phyloP scores from a whole-genome alignment of 1,140 invertebrate species.

The Sarcophaga bullata region DNA sequence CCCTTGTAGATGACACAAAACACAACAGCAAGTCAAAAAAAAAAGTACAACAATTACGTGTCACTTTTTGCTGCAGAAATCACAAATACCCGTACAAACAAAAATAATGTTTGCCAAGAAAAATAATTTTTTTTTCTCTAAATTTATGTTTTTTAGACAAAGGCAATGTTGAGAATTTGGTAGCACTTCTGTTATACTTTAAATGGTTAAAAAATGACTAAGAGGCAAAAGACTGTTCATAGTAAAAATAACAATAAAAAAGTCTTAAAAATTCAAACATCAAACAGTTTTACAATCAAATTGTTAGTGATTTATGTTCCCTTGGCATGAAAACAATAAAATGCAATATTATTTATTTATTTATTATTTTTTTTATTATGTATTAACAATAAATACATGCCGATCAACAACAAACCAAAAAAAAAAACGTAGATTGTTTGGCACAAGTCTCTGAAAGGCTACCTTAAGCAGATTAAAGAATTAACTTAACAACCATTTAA shows the following conservation, averaged over 20 bases:
- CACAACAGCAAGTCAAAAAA: background rate
- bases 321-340: slow-evolving; percentile 16
- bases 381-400: background rate
- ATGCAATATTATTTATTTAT: slow-evolving; percentile 14
- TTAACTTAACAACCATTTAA: no score
- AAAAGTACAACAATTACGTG: slow-evolving; percentile 26
- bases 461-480: no score
- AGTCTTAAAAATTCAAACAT: background rate
- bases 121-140: no score
- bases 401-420: background rate
- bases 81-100: background rate
- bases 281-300: background rate
- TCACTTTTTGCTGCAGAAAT: background rate
- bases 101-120: no score
- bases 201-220: slow-evolving; percentile 11
- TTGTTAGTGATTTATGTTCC: background rate
- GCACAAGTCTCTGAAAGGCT: background rate
- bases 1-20: slow-evolving; percentile 19
- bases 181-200: background rate
- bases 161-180: no score
- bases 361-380: background rate
- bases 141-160: no score
- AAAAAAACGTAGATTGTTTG: background rate
- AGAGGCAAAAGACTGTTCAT: background rate
- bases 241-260: background rate